phyloP scores from a whole-genome alignment of 2,113 vertebrate genomes.

The Noturus placidus region DNA sequence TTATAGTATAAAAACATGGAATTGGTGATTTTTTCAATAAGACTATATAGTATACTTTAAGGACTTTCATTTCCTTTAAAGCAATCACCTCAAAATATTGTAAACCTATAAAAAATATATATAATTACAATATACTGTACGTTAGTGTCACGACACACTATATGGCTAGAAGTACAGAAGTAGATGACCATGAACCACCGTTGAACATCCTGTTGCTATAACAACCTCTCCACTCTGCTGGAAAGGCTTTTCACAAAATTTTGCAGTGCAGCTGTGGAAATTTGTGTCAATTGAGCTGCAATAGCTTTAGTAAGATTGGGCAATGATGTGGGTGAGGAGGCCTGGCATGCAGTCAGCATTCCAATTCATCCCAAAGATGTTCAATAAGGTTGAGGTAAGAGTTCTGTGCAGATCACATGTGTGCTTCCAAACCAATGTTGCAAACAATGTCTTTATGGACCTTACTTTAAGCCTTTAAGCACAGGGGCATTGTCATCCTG shows the following conservation, averaged over 20 bases:
- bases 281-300: not conserved
- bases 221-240: not conserved
- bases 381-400: not conserved
- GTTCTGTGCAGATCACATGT: too few species aligned
- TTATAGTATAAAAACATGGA: too few species aligned
- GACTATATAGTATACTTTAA: too few species aligned
- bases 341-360: not conserved
- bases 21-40: too few species aligned
- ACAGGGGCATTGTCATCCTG: too few species aligned
- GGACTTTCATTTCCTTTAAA: not conserved
- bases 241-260: not conserved
- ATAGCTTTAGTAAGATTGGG: not conserved
- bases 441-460: not conserved
- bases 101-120: not conserved
- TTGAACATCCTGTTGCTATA: not conserved
- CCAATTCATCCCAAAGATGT: not conserved
- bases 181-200: not conserved
- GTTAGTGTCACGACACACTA: not conserved
- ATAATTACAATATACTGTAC: not conserved
- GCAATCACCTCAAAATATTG: not conserved
- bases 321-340: not conserved
- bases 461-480: not conserved
- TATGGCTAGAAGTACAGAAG: not conserved
- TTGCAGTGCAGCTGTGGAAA: not conserved
- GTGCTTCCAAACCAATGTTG: not conserved